Evolutionary conservation across 2,888 invertebrate genomes (phyloP), one percentile per base, ranked within the genome.

Genomic region (Stegana nigrithorax): DNA sequence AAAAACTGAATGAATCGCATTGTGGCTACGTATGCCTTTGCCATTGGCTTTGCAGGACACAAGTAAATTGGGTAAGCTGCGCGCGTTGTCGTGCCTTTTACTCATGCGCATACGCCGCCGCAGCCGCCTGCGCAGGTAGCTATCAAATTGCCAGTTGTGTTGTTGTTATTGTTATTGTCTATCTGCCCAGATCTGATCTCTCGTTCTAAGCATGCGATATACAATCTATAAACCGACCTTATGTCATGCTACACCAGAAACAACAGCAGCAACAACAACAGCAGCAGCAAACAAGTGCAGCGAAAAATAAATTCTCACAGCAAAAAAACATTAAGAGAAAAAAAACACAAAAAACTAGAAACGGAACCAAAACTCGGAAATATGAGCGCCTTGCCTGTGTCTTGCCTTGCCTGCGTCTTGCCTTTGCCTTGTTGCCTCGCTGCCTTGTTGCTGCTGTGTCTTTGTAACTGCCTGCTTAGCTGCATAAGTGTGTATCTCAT

Each of bases 241-340:
- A 53, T 53, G 58, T 58, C 58, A 58, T 44, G n/a, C 58, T 29
- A 53, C 53, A 29, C 17, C 29, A 2, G 25, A 26, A 60, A 64
- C 51, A 65, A 65, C 64, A 67, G 64, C 57, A 64, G 51, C 59
- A 29, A 53, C 47, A 27, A 59, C 51, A 26, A 70, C 65, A 73
- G 66, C 67, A 69, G 51, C 64, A 70, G 70, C 73, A 74, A 69
- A 76, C 73, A 69, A 64, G 76, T 65, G 60, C 72, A 67, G 50
- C 70, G 73, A 75, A 73, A 75, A 79, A 75, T 69, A 79, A 64
- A 74, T 68, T 68, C 68, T 65, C 68, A 68, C 65, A 78, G 72
- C 74, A 77, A 70, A 67, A 72, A 65, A 70, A 71, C 63, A 70
- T 70, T 67, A 65, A 67, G 59, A 63, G 50, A 63, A 70, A 60